phyloP scores from a whole-genome alignment of 2,888 invertebrate species.

The Acleris holmiana region DNA sequence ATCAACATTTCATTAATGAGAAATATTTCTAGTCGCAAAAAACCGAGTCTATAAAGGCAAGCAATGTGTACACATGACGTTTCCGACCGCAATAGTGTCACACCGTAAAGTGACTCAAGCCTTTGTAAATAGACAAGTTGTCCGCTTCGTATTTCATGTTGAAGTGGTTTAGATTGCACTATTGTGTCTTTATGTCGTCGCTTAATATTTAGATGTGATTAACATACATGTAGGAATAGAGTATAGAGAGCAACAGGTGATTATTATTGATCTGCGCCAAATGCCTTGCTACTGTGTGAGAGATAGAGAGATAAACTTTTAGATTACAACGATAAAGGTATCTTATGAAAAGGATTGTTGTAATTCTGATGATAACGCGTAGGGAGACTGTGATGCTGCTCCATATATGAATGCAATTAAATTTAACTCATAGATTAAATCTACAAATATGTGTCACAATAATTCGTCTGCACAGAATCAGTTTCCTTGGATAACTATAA shows the following conservation, averaged over 20 bases:
- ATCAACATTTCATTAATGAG: constrained; percentile 47
- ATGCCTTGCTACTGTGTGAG: constrained; percentile 9
- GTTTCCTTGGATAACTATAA: no score
- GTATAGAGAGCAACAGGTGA: constrained; percentile 14
- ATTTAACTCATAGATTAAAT: no score
- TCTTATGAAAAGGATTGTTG: constrained; percentile 6
- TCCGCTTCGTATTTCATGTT: neutral
- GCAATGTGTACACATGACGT: constrained; percentile 5
- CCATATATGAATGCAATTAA: no score
- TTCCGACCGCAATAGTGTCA: neutral
- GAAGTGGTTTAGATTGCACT: neutral
- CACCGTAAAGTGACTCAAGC: neutral
- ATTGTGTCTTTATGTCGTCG: neutral
- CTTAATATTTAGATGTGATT: neutral
- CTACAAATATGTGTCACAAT: no score
- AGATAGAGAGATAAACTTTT: constrained; percentile 8
- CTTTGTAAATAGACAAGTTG: neutral
- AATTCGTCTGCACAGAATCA: no score
- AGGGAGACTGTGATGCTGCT: no score
- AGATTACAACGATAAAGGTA: constrained; percentile 30
- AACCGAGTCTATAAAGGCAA: constrained; percentile 14
- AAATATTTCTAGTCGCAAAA: constrained; percentile 34
- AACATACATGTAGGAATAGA: neutral
- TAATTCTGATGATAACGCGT: neutral
- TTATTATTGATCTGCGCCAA: constrained; percentile 24